Base-by-base conservation (phyloP, 2,888 invertebrate genomes). In the Fissipunctia ypsillon region DNA sequence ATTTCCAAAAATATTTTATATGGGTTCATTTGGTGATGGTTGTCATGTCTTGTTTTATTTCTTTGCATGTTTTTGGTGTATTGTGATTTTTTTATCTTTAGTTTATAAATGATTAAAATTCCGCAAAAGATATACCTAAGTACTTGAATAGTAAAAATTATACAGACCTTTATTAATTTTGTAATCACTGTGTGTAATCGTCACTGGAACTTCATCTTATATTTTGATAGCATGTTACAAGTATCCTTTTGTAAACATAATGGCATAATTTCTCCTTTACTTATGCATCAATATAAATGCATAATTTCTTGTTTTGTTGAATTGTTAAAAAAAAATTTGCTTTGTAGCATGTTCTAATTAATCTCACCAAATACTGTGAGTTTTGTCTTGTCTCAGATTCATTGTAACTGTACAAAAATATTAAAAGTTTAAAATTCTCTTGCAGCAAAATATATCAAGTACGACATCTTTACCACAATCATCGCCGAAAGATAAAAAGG, bases 401-500 rank as follows among this genome's bases (percentile, higher is more conserved):
- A 28, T 38, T n/a, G 0, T 43, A 19, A 7, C 4, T 25, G 9
- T 54, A 14, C 2, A 22, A 59, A 41, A 52, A 43, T 38, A n/a
- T 38, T 56, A 45, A 61, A 41, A 50, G 0, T 28, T 52, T 14
- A 43, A 48, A 16, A 48, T 35, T 86, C 73, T 86, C 79, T 93
- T 93, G 52, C 93, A 96, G 95, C 95, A 95, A 94, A 95, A 95
- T 80, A 96, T 98, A 93, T 98, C 96, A 71, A 96, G 95, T 82
- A 94, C 95, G 3, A 94, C 95, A 14, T 95, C 96, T 28, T 88
- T 95, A 41, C 95, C 95, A 52, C 96, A 95, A 87, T 91, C 95
- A 2, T 95, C 96, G 5, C 95, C 95, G 2, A 95, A 94, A 81
- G 98, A 93, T 96, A 98, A 96, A 96, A 97, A 96, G 95, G 97